A percentile compares a stretch with the other conserved stretches of the same genome.
phyloP scores from a whole-genome alignment of 2,113 vertebrate genomes.

The Hippocampus zosterae region DNA sequence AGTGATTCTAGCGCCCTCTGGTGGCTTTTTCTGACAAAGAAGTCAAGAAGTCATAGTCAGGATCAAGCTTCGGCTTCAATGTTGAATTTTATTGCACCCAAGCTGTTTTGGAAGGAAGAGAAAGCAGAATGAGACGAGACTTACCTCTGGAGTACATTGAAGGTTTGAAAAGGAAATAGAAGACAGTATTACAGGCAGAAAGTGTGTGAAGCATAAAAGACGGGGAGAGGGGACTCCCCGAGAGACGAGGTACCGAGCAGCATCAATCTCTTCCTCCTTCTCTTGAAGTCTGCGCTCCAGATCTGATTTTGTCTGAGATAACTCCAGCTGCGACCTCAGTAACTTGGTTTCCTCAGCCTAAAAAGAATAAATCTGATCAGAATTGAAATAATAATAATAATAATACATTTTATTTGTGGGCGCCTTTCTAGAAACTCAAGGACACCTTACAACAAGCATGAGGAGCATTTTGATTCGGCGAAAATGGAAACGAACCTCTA shows the following conservation, averaged over 20 bases:
- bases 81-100: not conserved
- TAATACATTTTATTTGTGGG: too few species aligned
- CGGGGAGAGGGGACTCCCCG: not conserved
- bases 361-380: not conserved
- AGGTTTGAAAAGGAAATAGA: constrained; percentile 11
- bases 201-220: constrained; percentile 1
- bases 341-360: constrained; percentile 79
- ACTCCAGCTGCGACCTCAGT: constrained; percentile 73
- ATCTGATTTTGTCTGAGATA: constrained; percentile 75
- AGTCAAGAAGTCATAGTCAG: not conserved
- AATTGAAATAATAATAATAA: too few species aligned
- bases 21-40: constrained; percentile 66
- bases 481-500: constrained; percentile 65
- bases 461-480: not conserved
- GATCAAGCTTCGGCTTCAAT: not conserved
- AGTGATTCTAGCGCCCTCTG: constrained; percentile 73
- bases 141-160: constrained; percentile 32
- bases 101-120: not conserved
- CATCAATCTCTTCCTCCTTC: constrained; percentile 77
- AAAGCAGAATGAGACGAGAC: not conserved
- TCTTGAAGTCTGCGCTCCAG: constrained; percentile 75
- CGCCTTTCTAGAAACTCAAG: too few species aligned
- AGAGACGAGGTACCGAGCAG: constrained; percentile 54
- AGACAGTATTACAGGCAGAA: constrained; percentile 20
- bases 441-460: too few species aligned